Evolutionary conservation across 1,140 invertebrate genomes (phyloP), one percentile per base, ranked within the genome.

Genomic region (Drosophila funebris): DNA sequence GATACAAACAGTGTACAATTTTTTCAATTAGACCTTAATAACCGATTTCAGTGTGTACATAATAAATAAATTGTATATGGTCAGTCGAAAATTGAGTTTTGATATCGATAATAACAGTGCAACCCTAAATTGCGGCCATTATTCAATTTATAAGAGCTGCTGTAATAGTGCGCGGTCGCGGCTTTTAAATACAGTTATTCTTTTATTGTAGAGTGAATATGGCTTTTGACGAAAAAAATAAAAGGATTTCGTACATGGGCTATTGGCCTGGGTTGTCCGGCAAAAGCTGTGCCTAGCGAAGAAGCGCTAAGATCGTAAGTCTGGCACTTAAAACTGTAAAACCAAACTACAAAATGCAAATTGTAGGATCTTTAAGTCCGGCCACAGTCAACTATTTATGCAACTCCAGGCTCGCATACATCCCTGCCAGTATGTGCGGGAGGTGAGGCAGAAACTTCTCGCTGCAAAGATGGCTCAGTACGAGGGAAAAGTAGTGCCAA

Each of bases 281-380:
- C 80, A 3, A 60, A 54, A 16, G 67, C 68, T 0, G 41, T 91
- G 18, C 90, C 90, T 9, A 73, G 20, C 31, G 80, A 90, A 24
- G 83, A 87, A 5, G 90, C 78, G 0, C 61, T 91, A 1, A 78
- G 64, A 53, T 78, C 78, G 90, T 91, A 90, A 80, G 64, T 70
- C 53, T 13, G 61, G 18, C 7, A 18, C 8, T 18, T 5, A 8
- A 27, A 29, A 27, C n/a, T n/a, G n/a, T 66, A 14, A 0, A 68
- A 62, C 37, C 8, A 14, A 29, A 53, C 22, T 22, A 16, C 3
- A 33, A 68, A 37, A 22, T 13, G 22, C 4, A 24, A 24, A 39
- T n/a, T 52, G n/a, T 14, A 91, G 90, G 5, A 82, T 91, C 31
- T 83, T 85, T 6, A 91, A 91, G 33, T 83, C 87, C 1, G 73